Conservation (phyloP, 2,113 vertebrate genomes). For the Rallus limicola region DNA sequence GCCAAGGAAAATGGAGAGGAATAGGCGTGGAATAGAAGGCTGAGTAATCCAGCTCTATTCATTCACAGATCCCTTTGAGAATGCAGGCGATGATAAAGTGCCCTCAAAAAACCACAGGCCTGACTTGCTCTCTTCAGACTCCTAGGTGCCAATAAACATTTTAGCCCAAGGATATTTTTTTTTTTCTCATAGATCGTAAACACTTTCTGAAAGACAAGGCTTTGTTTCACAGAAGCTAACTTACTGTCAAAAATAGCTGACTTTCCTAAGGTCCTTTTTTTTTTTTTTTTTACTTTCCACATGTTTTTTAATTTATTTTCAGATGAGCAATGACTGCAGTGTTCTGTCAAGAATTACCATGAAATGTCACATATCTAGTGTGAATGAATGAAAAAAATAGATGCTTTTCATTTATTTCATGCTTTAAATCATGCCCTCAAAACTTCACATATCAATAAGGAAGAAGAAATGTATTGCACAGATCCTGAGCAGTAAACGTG, state of each 20-base stretch:
- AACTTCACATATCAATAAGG: slow-evolving; percentile 25
- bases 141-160: slow-evolving; percentile 88
- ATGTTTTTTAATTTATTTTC: slow-evolving; percentile 63
- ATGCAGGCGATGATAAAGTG: slow-evolving; percentile 80
- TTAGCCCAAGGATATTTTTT: slow-evolving; percentile 82
- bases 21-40: slow-evolving; percentile 89
- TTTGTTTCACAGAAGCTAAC: slow-evolving; percentile 79
- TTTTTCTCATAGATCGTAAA: slow-evolving; percentile 76
- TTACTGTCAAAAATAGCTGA: slow-evolving; percentile 73
- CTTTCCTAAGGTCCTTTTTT: slow-evolving; percentile 56
- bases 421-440: neutral
- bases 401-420: slow-evolving; percentile 36
- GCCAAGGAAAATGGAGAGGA: slow-evolving; percentile 94
- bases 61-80: slow-evolving; percentile 86
- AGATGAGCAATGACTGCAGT: slow-evolving; percentile 50
- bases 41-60: slow-evolving; percentile 88
- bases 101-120: slow-evolving; percentile 84
- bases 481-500: neutral
- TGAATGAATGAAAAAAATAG: slow-evolving; percentile 61
- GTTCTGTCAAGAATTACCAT: slow-evolving; percentile 61
- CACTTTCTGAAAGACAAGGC: slow-evolving; percentile 80
- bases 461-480: slow-evolving; percentile 24
- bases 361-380: slow-evolving; percentile 52
- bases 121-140: slow-evolving; percentile 85
- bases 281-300: slow-evolving; percentile 11